Evolutionary conservation across 2,113 vertebrate species (phyloP).

Genomic region (Pantherophis guttatus): DNA sequence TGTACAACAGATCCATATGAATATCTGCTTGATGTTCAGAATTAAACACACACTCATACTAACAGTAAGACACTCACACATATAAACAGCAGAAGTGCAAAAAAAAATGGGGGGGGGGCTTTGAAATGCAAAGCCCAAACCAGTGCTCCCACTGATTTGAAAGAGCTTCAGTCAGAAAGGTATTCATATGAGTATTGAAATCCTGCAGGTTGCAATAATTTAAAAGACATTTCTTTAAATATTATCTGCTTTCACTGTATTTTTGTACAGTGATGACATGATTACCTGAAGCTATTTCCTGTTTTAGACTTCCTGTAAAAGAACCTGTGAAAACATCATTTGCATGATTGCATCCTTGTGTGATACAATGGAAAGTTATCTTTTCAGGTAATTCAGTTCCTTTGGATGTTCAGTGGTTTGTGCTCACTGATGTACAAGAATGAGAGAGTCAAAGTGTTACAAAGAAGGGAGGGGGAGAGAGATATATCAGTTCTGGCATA

Average conservation of each 20-base stretch:
- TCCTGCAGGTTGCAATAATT: slow-evolving; percentile 22
- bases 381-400: slow-evolving; percentile 37
- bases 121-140: background rate
- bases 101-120: background rate
- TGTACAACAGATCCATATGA: background rate
- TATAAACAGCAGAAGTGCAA: background rate
- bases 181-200: slow-evolving; percentile 8
- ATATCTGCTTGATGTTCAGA: no score
- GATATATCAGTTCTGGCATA: background rate
- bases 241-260: slow-evolving; percentile 3
- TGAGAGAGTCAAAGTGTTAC: slow-evolving; percentile 29
- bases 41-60: background rate
- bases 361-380: slow-evolving; percentile 16
- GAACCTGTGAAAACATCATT: slow-evolving; percentile 32
- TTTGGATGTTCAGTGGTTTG: slow-evolving; percentile 45
- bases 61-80: background rate
- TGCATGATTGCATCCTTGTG: slow-evolving; percentile 24
- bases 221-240: background rate
- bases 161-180: background rate
- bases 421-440: background rate
- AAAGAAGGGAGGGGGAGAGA: slow-evolving; percentile 15
- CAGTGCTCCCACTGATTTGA: background rate
- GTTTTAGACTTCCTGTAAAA: slow-evolving; percentile 37
- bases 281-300: slow-evolving; percentile 11
- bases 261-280: background rate